A percentile compares a stretch with the other conserved stretches of the same genome.
Conservation (phyloP, 2,888 invertebrate species). For the Tiliacea citrago region DNA sequence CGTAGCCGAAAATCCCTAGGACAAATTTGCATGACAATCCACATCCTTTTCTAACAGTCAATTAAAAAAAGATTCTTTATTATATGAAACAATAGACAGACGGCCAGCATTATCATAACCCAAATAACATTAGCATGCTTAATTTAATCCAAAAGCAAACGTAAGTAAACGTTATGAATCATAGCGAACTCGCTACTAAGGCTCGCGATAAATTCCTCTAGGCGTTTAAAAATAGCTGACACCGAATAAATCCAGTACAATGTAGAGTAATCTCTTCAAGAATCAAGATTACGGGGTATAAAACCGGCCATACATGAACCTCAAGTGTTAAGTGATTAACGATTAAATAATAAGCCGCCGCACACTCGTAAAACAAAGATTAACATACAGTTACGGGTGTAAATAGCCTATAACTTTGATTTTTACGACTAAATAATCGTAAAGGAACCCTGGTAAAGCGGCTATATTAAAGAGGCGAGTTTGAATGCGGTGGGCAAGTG, state of each 20-base stretch:
- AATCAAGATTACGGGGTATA: slow-evolving; percentile 74
- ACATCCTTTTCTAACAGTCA: slow-evolving; percentile 13
- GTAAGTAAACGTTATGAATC: slow-evolving; percentile 59
- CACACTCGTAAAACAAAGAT: slow-evolving; percentile 90
- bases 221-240: slow-evolving; percentile 66
- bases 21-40: slow-evolving; percentile 13
- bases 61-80: slow-evolving; percentile 29
- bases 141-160: slow-evolving; percentile 39
- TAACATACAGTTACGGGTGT: slow-evolving; percentile 90
- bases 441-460: slow-evolving; percentile 87
- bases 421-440: slow-evolving; percentile 92
- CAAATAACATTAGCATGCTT: slow-evolving; percentile 52
- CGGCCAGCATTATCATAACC: slow-evolving; percentile 47
- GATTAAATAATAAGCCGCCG: slow-evolving; percentile 89
- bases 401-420: slow-evolving; percentile 91
- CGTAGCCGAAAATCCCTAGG: not conserved
- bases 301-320: slow-evolving; percentile 80
- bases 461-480: slow-evolving; percentile 74
- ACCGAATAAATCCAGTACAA: slow-evolving; percentile 62
- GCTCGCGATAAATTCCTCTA: slow-evolving; percentile 63
- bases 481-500: slow-evolving; percentile 55
- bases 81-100: slow-evolving; percentile 34
- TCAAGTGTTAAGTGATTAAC: slow-evolving; percentile 88
- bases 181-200: slow-evolving; percentile 47
- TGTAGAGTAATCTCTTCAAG: slow-evolving; percentile 66